Evolutionary conservation across 2,888 invertebrate genomes (phyloP).

Genomic region (Coelopa pilipes): DNA sequence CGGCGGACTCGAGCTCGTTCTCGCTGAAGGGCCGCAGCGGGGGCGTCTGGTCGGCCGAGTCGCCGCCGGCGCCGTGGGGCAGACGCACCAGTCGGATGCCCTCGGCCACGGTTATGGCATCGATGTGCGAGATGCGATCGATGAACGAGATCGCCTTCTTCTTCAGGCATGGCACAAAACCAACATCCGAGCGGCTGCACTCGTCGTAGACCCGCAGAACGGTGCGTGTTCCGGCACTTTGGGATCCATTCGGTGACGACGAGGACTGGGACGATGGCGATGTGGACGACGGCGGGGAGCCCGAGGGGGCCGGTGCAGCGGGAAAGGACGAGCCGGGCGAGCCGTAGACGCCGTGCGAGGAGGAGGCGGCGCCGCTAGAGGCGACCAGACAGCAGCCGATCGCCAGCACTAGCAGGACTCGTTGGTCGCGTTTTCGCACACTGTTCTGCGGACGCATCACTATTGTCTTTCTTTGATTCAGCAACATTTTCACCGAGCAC

Average conservation of each 20-base stretch:
- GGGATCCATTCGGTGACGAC: conserved; percentile 55
- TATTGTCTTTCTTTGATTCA: conserved; percentile 49
- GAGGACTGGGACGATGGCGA: conserved; percentile 37
- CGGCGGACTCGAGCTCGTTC: conserved; percentile 73
- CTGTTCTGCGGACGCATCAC: conserved; percentile 38
- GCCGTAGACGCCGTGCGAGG: background rate
- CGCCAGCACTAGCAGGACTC: conserved; percentile 1
- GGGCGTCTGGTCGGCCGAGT: conserved; percentile 53
- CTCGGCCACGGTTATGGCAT: conserved; percentile 73
- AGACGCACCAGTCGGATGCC: conserved; percentile 76
- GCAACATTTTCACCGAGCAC: conserved; percentile 45
- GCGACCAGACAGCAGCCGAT: no score
- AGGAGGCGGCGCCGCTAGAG: no score
- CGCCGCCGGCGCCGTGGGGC: conserved; percentile 50
- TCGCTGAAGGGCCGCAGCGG: conserved; percentile 69
- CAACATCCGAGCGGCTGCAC: conserved; percentile 75
- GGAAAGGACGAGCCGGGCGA: background rate
- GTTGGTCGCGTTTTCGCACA: conserved; percentile 30
- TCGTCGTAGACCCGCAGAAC: conserved; percentile 81
- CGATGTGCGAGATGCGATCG: conserved; percentile 79
- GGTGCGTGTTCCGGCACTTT: conserved; percentile 74
- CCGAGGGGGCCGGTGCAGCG: conserved; percentile 38
- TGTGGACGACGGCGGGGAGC: background rate
- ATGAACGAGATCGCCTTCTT: conserved; percentile 84
- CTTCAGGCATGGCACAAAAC: conserved; percentile 80